Conservation (phyloP, 1,140 invertebrate species). For the Cydia amplana region DNA sequence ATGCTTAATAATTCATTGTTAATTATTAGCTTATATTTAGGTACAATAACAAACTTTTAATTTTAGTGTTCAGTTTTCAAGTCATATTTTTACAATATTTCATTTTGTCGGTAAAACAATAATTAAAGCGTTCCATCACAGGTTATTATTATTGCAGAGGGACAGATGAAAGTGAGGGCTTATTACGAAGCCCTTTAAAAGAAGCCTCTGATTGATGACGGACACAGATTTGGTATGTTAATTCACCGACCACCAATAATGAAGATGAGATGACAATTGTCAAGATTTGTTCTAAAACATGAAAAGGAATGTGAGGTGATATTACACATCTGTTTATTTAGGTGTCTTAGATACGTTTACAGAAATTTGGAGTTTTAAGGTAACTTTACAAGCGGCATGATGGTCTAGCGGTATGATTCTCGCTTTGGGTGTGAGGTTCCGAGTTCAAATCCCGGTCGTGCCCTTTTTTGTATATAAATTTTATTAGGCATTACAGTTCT, state of each 20-base stretch:
- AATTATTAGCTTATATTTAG: too few species aligned
- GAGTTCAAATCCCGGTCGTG: constrained; percentile 30
- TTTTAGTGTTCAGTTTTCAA: too few species aligned
- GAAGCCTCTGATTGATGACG: constrained; percentile 69
- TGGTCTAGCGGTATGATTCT: constrained; percentile 30
- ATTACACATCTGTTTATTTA: too few species aligned
- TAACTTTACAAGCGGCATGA: not conserved
- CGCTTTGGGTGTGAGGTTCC: constrained; percentile 31
- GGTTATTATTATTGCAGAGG: constrained; percentile 49
- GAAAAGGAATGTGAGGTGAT: too few species aligned
- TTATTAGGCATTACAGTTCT: too few species aligned
- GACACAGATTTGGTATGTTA: constrained; percentile 71
- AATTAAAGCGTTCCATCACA: constrained; percentile 29
- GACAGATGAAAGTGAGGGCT: constrained; percentile 72
- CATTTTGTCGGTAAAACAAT: constrained; percentile 7
- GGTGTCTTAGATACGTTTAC: not conserved
- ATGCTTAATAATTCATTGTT: too few species aligned
- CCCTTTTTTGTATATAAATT: not conserved
- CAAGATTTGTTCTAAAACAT: constrained; percentile 1
- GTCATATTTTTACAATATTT: not conserved
- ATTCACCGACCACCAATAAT: constrained; percentile 49
- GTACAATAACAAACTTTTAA: too few species aligned
- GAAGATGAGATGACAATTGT: constrained; percentile 18
- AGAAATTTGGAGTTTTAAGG: not conserved
- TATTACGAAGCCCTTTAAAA: constrained; percentile 68